A percentile compares a stretch with the other conserved stretches of the same genome.
Evolutionary conservation across 2,888 invertebrate genomes (phyloP).

Genomic region (Tridacna gigas): DNA sequence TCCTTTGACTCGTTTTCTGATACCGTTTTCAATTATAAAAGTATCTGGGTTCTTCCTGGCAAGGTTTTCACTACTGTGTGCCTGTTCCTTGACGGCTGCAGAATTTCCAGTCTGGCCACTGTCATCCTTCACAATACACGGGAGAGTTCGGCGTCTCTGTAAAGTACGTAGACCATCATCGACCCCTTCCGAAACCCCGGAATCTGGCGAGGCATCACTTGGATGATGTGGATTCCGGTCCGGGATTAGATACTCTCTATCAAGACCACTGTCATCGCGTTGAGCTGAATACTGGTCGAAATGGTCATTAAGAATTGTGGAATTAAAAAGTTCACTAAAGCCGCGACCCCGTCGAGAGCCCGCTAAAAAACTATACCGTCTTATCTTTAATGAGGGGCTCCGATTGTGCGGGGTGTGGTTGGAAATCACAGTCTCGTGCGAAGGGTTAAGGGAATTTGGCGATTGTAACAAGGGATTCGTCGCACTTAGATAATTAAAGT

Average conservation of each 20-base stretch:
- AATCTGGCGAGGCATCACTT: constrained; percentile 81
- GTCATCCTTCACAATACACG: constrained; percentile 79
- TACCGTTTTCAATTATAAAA: constrained; percentile 84
- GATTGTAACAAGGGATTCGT: constrained; percentile 62
- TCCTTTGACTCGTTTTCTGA: constrained; percentile 82
- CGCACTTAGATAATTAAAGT: constrained; percentile 64
- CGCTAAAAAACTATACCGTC: constrained; percentile 81
- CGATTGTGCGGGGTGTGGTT: constrained; percentile 75
- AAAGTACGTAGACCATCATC: constrained; percentile 77
- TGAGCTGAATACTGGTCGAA: constrained; percentile 84
- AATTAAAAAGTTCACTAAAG: constrained; percentile 82
- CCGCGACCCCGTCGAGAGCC: constrained; percentile 80
- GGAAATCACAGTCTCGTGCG: constrained; percentile 69
- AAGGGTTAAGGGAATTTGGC: constrained; percentile 65
- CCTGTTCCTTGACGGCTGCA: constrained; percentile 71
- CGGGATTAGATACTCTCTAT: constrained; percentile 71
- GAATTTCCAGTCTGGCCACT: constrained; percentile 53
- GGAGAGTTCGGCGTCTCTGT: constrained; percentile 81
- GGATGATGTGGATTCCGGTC: constrained; percentile 61
- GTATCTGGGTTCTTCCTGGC: constrained; percentile 78
- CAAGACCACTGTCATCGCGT: constrained; percentile 80
- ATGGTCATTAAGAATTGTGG: constrained; percentile 83
- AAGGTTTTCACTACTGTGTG: constrained; percentile 80
- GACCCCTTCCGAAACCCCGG: constrained; percentile 80
- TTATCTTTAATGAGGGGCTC: constrained; percentile 80